Base-by-base conservation (phyloP, 92 coral and sea anemone species). In the Diadumene lineata region DNA sequence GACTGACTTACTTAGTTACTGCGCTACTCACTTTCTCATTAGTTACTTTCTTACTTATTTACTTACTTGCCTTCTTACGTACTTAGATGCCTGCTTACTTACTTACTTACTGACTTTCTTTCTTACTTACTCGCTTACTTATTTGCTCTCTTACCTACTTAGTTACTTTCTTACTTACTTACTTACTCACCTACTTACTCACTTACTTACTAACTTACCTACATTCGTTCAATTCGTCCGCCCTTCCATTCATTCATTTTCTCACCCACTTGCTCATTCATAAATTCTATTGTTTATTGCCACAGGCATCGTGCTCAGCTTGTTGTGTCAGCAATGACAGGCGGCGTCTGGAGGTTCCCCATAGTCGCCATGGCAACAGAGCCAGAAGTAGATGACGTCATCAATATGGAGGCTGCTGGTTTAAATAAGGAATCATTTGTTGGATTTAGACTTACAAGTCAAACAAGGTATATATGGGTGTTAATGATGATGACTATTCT, bases 341-440 rank as follows among this genome's bases (percentile, higher is more conserved):
- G 98, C 74, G 98, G 98, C 21, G 97, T 94, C 0, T 94, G 98
- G 98, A 84, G 97, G 79, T 94, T 94, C 64, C 98, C 98, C n/a
- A 65, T 94, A 33, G 85, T 90, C 68, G 80, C 92, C 82, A 57
- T 87, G 69, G 98, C 98, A 26, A 86, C 96, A 8, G 98, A 92
- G 80, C 93, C 98, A 26, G 98, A 89, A 56, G 97, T 94, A 9
- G 98, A 94, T 69, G 98, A 94, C 79, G 89, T 84, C 27, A 96
- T 96, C 29, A 86, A 85, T 29, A 85, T 96, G 58, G 99, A 96
- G 66, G 92, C 99, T 18, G 97, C 81, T 18, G 99, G 99, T 23
- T 88, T 96, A 10, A 89, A 92, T 79, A 96, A 92, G 66, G 99
- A 89, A 33, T 88, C 96, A 21, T 83, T 85, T 13, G 93, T 96